These are phyloP conservation scores for Eleutherodactylus coqui DNA, from an alignment of 2,797 vertebrate species.

Conservation along the genomic window DNA sequence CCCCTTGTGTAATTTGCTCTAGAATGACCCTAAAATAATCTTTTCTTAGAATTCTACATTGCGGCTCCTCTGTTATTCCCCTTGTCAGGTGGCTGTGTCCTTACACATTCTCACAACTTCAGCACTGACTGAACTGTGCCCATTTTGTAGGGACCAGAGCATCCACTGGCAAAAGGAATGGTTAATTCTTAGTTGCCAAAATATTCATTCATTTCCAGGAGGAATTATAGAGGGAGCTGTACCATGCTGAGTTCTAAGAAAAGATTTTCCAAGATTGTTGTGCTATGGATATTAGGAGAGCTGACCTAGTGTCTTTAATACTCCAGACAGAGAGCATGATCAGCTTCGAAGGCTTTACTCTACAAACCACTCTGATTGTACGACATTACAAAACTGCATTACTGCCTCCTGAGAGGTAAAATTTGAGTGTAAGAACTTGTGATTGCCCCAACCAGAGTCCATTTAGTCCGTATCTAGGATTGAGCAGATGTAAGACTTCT, in stretches of 20 bases:
- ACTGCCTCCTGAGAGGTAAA: not conserved
- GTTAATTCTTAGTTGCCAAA: not conserved
- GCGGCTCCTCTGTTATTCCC: not conserved
- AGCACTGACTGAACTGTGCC: not conserved
- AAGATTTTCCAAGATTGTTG: not conserved
- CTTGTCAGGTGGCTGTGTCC: not conserved
- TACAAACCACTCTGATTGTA: not conserved
- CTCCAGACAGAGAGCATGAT: not conserved
- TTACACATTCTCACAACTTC: not conserved
- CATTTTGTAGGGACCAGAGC: not conserved
- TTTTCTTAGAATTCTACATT: not conserved
- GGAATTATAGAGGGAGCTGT: not conserved
- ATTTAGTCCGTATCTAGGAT: not conserved
- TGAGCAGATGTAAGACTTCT: not conserved
- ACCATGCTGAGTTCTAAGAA: not conserved
- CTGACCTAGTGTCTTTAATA: not conserved
- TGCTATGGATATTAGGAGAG: not conserved
- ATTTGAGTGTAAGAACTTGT: not conserved
- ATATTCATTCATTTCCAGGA: not conserved
- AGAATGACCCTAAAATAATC: no score
- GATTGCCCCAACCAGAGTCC: not conserved
- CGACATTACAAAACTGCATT: not conserved
- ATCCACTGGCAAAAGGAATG: not conserved
- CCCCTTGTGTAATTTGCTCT: no score
- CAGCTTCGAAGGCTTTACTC: not conserved